These are phyloP conservation scores for Galeopterus variegatus DNA, from an alignment of 2,113 vertebrate genomes.

Conservation along the genomic window DNA sequence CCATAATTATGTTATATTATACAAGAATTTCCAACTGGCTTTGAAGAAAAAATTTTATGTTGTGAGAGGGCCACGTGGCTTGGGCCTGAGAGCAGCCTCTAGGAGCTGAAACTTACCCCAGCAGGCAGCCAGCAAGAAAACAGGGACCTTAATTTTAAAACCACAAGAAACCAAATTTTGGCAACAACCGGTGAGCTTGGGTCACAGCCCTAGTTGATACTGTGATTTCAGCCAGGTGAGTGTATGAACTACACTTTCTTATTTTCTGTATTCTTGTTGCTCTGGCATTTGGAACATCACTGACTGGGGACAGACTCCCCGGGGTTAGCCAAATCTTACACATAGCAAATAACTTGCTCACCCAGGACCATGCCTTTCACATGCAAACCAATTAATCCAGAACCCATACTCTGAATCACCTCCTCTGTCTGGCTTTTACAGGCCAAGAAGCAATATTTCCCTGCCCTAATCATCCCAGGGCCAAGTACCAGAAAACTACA, in stretches of 20 bases:
- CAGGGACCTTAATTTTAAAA: neutral
- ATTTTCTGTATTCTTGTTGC: neutral
- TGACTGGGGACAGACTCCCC: neutral
- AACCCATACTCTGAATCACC: neutral
- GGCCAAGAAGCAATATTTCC: slow-evolving; percentile 3
- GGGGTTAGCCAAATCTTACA: neutral
- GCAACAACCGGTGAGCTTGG: neutral
- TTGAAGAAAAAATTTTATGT: slow-evolving; percentile 29
- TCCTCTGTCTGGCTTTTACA: neutral
- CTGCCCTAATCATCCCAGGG: neutral
- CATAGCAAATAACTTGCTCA: slow-evolving; percentile 15
- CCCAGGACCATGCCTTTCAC: neutral
- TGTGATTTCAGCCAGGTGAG: slow-evolving; percentile 2
- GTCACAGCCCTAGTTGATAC: neutral
- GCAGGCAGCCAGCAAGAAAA: neutral
- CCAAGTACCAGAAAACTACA: neutral
- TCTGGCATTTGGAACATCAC: neutral
- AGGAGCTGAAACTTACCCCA: neutral
- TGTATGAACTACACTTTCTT: slow-evolving; percentile 10
- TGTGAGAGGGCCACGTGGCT: neutral
- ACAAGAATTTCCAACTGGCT: neutral
- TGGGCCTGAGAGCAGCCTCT: neutral
- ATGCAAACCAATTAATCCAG: neutral
- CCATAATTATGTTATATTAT: slow-evolving; percentile 21
- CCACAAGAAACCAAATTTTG: slow-evolving; percentile 41